Percentiles rank a stretch among this genome's conserved stretches.
phyloP scores from a whole-genome alignment of 2,113 vertebrate species.

The Ptilonorhynchus violaceus region DNA sequence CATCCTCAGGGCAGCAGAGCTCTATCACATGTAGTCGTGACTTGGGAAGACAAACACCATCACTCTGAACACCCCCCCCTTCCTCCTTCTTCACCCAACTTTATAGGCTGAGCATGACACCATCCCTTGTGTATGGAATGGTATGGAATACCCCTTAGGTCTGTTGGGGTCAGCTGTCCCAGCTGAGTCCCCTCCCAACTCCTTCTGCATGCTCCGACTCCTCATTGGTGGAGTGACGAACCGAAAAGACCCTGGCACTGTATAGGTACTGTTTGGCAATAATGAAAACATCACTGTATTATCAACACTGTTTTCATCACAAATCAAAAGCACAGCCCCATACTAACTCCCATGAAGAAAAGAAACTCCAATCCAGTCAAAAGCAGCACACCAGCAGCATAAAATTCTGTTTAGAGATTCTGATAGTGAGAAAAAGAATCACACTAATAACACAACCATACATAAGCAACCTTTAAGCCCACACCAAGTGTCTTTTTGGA shows the following conservation, averaged over 20 bases:
- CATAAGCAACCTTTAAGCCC: neutral
- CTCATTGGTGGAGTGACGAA: neutral
- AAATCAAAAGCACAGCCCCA: neutral
- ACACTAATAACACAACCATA: rapidly evolving
- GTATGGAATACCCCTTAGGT: neutral
- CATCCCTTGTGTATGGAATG: neutral
- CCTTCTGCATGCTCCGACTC: neutral
- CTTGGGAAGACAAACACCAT: neutral
- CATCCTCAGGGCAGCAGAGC: neutral
- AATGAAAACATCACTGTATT: neutral
- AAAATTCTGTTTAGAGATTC: neutral
- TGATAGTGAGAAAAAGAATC: neutral
- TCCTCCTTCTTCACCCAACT: neutral
- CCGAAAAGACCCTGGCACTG: neutral
- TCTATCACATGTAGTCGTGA: rapidly evolving
- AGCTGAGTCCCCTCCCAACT: neutral
- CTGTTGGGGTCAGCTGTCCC: neutral
- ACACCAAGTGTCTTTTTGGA: neutral
- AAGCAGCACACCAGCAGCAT: neutral
- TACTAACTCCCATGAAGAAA: neutral
- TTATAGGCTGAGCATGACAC: neutral
- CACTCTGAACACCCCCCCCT: neutral
- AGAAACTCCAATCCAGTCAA: neutral
- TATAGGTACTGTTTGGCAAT: neutral
- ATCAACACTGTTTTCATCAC: neutral